A percentile compares a stretch with the other conserved stretches of the same genome.
Evolutionary conservation across 2,888 invertebrate genomes (phyloP).

Genomic region (Pandemis cinnamomeana): DNA sequence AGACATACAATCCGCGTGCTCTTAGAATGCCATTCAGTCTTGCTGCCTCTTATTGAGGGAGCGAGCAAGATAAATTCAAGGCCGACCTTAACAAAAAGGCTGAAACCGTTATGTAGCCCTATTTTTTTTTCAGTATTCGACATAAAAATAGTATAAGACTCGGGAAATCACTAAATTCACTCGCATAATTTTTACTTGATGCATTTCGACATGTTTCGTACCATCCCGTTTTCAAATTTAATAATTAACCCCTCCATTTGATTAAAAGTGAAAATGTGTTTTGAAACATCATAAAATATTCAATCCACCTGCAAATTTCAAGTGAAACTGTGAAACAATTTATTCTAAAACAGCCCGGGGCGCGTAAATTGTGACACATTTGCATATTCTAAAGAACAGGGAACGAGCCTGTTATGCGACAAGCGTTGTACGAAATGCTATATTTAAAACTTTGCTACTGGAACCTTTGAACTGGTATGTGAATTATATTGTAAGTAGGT

Average conservation of each 20-base stretch:
- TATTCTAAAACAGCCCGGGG: constrained; percentile 26
- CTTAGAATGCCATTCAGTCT: too few species aligned
- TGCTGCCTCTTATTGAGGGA: too few species aligned
- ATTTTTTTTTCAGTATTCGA: too few species aligned
- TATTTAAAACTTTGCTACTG: neutral
- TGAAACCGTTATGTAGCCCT: too few species aligned
- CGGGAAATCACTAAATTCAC: too few species aligned
- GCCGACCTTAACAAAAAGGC: too few species aligned
- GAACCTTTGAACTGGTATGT: neutral
- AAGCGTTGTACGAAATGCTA: constrained; percentile 3
- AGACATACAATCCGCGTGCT: too few species aligned
- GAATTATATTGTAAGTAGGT: neutral
- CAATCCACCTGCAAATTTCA: constrained; percentile 18
- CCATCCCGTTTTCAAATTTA: too few species aligned
- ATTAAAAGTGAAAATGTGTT: neutral
- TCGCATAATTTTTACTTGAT: too few species aligned
- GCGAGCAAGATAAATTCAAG: too few species aligned
- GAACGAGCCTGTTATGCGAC: constrained; percentile 22
- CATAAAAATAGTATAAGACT: too few species aligned
- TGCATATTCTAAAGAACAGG: constrained; percentile 36
- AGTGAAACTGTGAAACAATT: constrained; percentile 25
- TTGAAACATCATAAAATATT: constrained; percentile 10
- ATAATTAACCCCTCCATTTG: neutral
- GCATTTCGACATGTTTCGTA: too few species aligned
- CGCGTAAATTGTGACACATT: constrained; percentile 32